phyloP scores from a whole-genome alignment of 2,888 invertebrate species.

The Pantelozetes paolii region DNA sequence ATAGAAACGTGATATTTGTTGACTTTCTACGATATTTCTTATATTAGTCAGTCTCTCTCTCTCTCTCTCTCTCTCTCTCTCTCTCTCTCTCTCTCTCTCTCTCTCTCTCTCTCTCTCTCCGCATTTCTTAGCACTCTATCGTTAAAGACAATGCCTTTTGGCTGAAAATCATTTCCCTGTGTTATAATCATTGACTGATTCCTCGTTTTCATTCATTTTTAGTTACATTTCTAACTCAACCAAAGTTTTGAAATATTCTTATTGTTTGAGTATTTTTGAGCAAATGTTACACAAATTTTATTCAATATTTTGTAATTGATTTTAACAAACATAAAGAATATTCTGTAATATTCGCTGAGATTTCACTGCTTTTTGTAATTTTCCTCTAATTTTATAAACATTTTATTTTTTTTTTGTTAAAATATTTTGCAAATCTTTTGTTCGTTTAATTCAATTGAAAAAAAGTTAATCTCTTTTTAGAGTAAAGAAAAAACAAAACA shows the following conservation, averaged over 20 bases:
- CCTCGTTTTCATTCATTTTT: not conserved
- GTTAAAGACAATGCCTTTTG: slow-evolving; percentile 28
- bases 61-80: too few species aligned
- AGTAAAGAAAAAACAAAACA: too few species aligned
- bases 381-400: too few species aligned
- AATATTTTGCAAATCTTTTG: too few species aligned
- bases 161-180: not conserved
- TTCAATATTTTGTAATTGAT: too few species aligned
- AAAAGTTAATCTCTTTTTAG: too few species aligned
- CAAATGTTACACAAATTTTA: not conserved
- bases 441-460: too few species aligned
- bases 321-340: too few species aligned
- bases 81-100: too few species aligned
- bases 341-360: not conserved
- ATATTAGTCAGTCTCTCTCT: not conserved
- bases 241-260: not conserved
- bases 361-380: not conserved
- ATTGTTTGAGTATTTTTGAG: not conserved
- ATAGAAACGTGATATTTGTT: slow-evolving; percentile 27
- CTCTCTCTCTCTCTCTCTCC: too few species aligned
- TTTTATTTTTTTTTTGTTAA: too few species aligned
- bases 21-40: slow-evolving; percentile 3
- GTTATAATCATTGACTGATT: not conserved
- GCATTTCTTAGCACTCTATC: too few species aligned
- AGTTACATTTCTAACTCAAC: not conserved